A percentile compares a stretch with the other conserved stretches of the same genome.
phyloP scores from a whole-genome alignment of 2,888 invertebrate species.

The Nomada fabriciana region DNA sequence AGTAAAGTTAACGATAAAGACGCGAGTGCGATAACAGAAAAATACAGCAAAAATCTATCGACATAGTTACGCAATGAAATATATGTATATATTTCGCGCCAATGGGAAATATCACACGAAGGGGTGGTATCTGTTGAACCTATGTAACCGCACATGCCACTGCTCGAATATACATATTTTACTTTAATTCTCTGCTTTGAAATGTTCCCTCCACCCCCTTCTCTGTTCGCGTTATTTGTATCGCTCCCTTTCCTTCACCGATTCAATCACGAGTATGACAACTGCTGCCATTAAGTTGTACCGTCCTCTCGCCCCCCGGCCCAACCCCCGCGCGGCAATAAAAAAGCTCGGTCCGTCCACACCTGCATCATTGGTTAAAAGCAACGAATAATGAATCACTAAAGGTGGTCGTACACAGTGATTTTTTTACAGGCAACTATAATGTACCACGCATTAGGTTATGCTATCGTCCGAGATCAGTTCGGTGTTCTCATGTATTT shows the following conservation, averaged over 20 bases:
- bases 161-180: constrained; percentile 32
- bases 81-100: constrained; percentile 44
- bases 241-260: constrained; percentile 29
- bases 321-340: no score
- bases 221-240: constrained; percentile 37
- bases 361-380: constrained; percentile 40
- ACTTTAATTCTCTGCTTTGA: constrained; percentile 26
- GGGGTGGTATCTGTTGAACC: constrained; percentile 27
- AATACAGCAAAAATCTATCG: constrained; percentile 20
- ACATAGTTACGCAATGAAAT: constrained; percentile 47
- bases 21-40: neutral
- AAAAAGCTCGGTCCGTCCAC: constrained; percentile 47
- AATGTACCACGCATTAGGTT: constrained; percentile 58
- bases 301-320: constrained; percentile 35
- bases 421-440: constrained; percentile 32
- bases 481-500: constrained; percentile 30
- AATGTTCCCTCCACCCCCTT: constrained; percentile 26
- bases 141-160: constrained; percentile 33
- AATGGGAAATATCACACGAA: constrained; percentile 32
- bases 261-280: constrained; percentile 45
- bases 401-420: constrained; percentile 37
- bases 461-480: constrained; percentile 38
- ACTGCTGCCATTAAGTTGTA: constrained; percentile 47
- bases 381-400: constrained; percentile 38
- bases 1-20: constrained; percentile 21